Evolutionary conservation across 2,888 invertebrate species (phyloP).

Genomic region (Sipunculus nudus): DNA sequence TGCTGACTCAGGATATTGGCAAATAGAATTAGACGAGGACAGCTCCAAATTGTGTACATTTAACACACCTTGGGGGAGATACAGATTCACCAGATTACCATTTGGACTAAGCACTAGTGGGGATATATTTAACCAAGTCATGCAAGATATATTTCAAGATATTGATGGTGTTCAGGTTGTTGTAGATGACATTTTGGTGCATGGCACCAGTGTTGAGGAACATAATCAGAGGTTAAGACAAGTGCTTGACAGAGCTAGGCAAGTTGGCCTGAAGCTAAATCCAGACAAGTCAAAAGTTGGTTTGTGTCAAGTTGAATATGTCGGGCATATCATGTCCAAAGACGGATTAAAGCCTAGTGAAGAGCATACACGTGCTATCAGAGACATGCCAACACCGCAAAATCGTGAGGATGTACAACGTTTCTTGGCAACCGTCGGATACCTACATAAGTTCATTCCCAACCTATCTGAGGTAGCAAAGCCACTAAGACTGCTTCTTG

Average conservation of each 20-base stretch:
- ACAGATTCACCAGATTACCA: slow-evolving; percentile 4
- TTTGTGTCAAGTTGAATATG: neutral
- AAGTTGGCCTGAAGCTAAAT: slow-evolving; percentile 13
- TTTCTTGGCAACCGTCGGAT: slow-evolving; percentile 47
- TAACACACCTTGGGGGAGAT: slow-evolving; percentile 5
- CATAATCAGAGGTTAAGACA: slow-evolving; percentile 6
- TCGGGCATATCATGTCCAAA: slow-evolving; percentile 5
- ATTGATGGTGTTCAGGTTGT: slow-evolving; percentile 5
- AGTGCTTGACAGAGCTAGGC: slow-evolving; percentile 4
- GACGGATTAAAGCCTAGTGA: slow-evolving; percentile 42
- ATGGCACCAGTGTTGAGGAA: neutral
- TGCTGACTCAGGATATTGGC: slow-evolving; percentile 1
- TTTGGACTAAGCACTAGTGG: slow-evolving; percentile 3
- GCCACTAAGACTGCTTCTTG: neutral
- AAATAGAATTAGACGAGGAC: neutral
- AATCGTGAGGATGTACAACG: slow-evolving; percentile 41
- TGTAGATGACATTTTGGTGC: slow-evolving; percentile 11
- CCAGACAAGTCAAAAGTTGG: slow-evolving; percentile 2
- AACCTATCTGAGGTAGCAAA: slow-evolving; percentile 49
- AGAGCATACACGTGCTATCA: slow-evolving; percentile 38
- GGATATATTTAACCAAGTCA: slow-evolving; percentile 4
- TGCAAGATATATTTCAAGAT: neutral
- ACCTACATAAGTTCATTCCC: slow-evolving; percentile 62
- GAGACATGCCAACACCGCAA: slow-evolving; percentile 45
- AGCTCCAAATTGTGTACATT: neutral